Conservation (phyloP, 1,140 invertebrate genomes). For the Chironomus tepperi region DNA sequence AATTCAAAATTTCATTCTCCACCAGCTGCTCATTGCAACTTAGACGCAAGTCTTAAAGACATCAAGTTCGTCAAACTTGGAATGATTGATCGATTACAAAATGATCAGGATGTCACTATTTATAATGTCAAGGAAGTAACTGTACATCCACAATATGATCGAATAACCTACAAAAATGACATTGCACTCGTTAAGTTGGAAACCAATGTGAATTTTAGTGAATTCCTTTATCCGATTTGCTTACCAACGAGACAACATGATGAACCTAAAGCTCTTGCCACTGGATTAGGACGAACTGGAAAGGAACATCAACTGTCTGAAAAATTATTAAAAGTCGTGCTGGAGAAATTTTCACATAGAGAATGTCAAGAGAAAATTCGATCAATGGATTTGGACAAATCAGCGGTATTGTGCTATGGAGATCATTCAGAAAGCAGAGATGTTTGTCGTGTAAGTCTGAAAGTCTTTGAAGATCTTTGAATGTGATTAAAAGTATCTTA, state of each 20-base stretch:
- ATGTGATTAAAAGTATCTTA: not conserved
- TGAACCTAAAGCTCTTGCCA: not conserved
- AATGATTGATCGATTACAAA: not conserved
- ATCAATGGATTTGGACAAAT: not conserved
- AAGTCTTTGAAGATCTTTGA: not conserved
- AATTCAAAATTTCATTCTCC: not conserved
- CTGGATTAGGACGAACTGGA: not conserved
- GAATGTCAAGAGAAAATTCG: not conserved
- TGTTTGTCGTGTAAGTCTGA: not conserved
- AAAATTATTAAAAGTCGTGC: not conserved
- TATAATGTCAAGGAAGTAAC: not conserved
- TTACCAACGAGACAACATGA: not conserved
- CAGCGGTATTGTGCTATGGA: not conserved
- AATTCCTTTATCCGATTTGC: not conserved
- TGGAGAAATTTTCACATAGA: not conserved
- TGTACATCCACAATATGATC: not conserved
- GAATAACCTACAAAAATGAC: not conserved
- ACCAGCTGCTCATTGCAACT: not conserved
- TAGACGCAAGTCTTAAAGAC: too few relatives aligned
- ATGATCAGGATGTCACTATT: not conserved
- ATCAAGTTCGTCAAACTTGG: not conserved
- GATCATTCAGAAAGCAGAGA: not conserved
- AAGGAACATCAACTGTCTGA: not conserved
- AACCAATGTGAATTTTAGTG: not conserved
- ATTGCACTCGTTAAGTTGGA: not conserved